Base-by-base conservation (phyloP, 2,797 vertebrate species). In the Thaleichthys pacificus region DNA sequence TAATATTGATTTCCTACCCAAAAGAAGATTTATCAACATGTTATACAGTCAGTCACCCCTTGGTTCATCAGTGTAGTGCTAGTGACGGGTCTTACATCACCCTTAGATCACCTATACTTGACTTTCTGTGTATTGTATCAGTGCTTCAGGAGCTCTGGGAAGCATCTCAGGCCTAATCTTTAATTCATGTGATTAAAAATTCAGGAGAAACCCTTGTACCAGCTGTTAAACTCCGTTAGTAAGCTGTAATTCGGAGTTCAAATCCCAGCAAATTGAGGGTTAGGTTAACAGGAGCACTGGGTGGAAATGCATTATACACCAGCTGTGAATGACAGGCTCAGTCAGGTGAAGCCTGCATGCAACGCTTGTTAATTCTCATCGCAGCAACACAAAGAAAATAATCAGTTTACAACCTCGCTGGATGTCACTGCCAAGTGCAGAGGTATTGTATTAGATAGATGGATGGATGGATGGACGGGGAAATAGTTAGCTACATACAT, bases 111-210 rank as follows among this genome's bases (percentile, higher is more conserved):
- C 26, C 30, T 22, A 24, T 61, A 61, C 82, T 84, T 80, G 81
- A 84, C 81, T 87, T 35, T 32, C 28, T 60, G 56, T 54, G 80
- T 71, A 84, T 89, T 88, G 89, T 88, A 90, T 90, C 84, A 75
- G 78, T 86, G 81, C 74, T 84, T 76, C 72, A 86, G 84, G 90
- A 91, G 85, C 73, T 83, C 89, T 93, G 80, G 89, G 87, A 87
- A 91, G 85, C 80, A 89, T 91, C 87, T 90, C 91, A 66, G 91
- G 87, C 91, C 92, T 47, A 47, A 96, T 95, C 92, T 96, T 96
- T 95, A 95, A 96, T 95, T 95, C 92, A 95, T 94, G 91, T 89
- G 87, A 95, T 96, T 95, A 96, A 96, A 96, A 93, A 96, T 95
- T 93, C 93, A 95, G 94, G 93, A 93, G 93, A 93, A 93, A 90